These are phyloP conservation scores for Molorchus minor DNA, from an alignment of 2,888 invertebrate genomes.

Conservation along the genomic window DNA sequence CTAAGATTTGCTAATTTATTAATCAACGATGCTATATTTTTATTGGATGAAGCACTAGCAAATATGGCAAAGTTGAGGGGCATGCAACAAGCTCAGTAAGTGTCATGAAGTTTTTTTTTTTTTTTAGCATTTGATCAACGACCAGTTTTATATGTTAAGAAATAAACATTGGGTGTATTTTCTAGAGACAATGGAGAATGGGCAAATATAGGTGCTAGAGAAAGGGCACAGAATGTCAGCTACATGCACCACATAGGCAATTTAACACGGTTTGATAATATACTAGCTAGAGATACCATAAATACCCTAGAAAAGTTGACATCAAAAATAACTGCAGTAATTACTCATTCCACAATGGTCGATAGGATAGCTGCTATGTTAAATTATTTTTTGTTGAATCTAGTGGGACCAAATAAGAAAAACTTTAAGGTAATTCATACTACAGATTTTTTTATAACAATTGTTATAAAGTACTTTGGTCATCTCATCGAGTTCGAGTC, in stretches of 20 bases:
- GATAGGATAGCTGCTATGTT: conserved; percentile 95
- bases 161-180: no score
- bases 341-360: conserved; percentile 90
- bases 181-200: conserved; percentile 78
- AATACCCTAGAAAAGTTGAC: conserved; percentile 82
- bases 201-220: conserved; percentile 73
- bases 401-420: conserved; percentile 92
- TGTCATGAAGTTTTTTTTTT: no score
- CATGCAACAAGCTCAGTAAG: conserved; percentile 78
- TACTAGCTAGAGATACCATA: conserved; percentile 89
- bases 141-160: no score
- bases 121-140: no score
- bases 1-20: conserved; percentile 94
- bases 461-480: no score
- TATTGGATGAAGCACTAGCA: conserved; percentile 89
- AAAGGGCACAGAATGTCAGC: conserved; percentile 78
- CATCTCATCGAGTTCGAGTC: no score
- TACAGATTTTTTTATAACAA: neutral
- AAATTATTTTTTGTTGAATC: conserved; percentile 89
- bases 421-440: conserved; percentile 80
- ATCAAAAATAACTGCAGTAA: conserved; percentile 79
- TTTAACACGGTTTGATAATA: conserved; percentile 91
- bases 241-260: conserved; percentile 81
- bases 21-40: conserved; percentile 96
- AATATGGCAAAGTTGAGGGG: conserved; percentile 90